Base-by-base conservation (phyloP, 2,113 vertebrate genomes). In the Onychostoma macrolepis region DNA sequence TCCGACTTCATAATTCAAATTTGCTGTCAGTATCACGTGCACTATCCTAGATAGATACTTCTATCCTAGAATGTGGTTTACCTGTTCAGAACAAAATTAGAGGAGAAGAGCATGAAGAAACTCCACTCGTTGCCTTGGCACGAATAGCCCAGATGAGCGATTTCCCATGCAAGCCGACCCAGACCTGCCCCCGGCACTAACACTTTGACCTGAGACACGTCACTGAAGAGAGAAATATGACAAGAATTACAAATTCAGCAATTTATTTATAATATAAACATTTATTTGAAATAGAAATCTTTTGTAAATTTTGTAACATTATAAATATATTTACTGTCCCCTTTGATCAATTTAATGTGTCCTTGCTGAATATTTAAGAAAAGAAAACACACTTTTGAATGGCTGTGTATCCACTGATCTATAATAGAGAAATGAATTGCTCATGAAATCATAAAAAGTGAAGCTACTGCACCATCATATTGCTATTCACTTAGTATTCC, bases 51-150 rank as follows among this genome's bases (percentile, higher is more conserved):
- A 61, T 61, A 61, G 56, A 61, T 56, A 56, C 19, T 7, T 21
- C 19, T 24, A 21, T 56, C 19, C 53, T 56, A 56, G 53, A 56
- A 17, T 58, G 82, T n/a, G 81, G n/a, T 38, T 58, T 97, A 99
- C 98, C 98, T 99, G 94, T 99, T 99, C 85, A 99, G 96, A 90
- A 99, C 96, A 96, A 98, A 99, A 95, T 99, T 97, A 89, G 98
- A 99, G 92, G 97, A 99, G 96, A 99, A 99, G 89, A 99, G 97
- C 98, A 99, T 99, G 95, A 98, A 99, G 96, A 99, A 97, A 93
- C 98, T 99, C 97, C 98, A 99, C 93, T 99, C 98, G 87, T 99
- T 99, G 93, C 98, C 98, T 95, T 99, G 98, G 94, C 98, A 99
- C 87, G 93, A 95, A 93, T 98, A 99, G 90, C 98, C 98, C 91